Base-by-base conservation (phyloP, 2,797 vertebrate genomes). In the Glyptemys insculpta region DNA sequence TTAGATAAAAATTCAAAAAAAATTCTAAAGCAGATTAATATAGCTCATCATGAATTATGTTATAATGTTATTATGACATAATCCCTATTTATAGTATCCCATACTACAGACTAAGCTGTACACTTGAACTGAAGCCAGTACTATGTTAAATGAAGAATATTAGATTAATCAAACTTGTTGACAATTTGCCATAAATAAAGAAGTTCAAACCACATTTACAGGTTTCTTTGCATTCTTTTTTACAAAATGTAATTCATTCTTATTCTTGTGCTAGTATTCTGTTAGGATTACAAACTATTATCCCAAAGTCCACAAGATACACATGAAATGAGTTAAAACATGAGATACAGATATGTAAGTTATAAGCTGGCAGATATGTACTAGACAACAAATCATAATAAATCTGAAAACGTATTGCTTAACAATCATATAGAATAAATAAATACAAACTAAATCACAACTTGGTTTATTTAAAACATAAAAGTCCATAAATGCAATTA, bases 21-120 rank as follows among this genome's bases (percentile, higher is more conserved):
- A 97, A 94, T 97, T 98, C 98, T 95, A 98, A 98, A 98, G 95
- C 90, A 96, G 97, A 95, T 98, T 98, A 98, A 85, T 86, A 80
- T 76, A 96, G 96, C 95, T 97, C 97, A 97, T 96, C 98, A 98
- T 97, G 94, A 98, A 98, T 94, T 97, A 98, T 96, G 97, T 95
- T 98, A n/a, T n/a, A n/a, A n/a, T n/a, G n/a, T n/a, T n/a, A n/a
- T n/a, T n/a, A n/a, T n/a, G 97, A 98, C 97, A 97, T 98, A 98
- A 98, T 92, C 47, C 29, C 52, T 83, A 50, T 18, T 84, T 79
- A 68, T 4, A 59, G 14, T 23, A 12, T 79, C 79, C 83, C 54
- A 50, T 76, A 27, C 83, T 87, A 7, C 2, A 82, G 54, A 2
- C 6, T 86, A 83, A 96, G 16, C 44, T 86, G 11, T 80, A 68